Conservation (phyloP, 2,888 invertebrate genomes). For the Choristoneura rosaceana region DNA sequence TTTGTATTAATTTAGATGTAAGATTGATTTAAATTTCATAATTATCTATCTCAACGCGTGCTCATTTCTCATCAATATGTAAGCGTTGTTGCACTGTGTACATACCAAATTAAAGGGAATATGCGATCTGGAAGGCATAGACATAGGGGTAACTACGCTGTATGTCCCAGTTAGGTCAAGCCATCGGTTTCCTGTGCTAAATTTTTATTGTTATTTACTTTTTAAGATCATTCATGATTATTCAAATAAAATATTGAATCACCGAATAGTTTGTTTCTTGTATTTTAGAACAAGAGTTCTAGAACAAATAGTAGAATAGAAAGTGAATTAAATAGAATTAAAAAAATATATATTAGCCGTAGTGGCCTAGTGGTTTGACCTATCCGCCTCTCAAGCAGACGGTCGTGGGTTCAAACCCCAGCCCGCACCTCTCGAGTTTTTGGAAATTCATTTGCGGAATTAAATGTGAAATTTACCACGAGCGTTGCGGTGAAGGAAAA, state of each 20-base stretch:
- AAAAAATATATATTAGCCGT: too few species aligned
- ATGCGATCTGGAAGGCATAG: slow-evolving; percentile 5
- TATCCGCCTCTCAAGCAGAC: too few species aligned
- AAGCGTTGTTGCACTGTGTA: slow-evolving; percentile 26
- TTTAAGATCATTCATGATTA: slow-evolving; percentile 64
- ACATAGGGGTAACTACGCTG: background rate
- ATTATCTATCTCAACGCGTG: slow-evolving; percentile 34
- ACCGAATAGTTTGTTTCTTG: background rate
- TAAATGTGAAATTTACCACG: too few species aligned
- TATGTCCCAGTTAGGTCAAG: background rate
- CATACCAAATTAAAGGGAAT: slow-evolving; percentile 26
- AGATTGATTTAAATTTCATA: slow-evolving; percentile 47
- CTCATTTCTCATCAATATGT: slow-evolving; percentile 26
- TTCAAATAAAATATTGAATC: slow-evolving; percentile 58
- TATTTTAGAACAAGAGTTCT: background rate
- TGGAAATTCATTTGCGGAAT: too few species aligned
- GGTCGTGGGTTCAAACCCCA: too few species aligned
- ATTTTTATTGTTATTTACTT: slow-evolving; percentile 74
- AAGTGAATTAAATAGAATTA: too few species aligned
- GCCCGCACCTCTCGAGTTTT: too few species aligned
- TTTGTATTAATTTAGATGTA: slow-evolving; percentile 64
- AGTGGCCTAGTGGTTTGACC: too few species aligned
- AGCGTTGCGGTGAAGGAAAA: too few species aligned
- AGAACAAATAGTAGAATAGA: too few species aligned
- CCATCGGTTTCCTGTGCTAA: slow-evolving; percentile 47